Base-by-base conservation (phyloP, 1,140 invertebrate species). In the Habropoda laboriosa region DNA sequence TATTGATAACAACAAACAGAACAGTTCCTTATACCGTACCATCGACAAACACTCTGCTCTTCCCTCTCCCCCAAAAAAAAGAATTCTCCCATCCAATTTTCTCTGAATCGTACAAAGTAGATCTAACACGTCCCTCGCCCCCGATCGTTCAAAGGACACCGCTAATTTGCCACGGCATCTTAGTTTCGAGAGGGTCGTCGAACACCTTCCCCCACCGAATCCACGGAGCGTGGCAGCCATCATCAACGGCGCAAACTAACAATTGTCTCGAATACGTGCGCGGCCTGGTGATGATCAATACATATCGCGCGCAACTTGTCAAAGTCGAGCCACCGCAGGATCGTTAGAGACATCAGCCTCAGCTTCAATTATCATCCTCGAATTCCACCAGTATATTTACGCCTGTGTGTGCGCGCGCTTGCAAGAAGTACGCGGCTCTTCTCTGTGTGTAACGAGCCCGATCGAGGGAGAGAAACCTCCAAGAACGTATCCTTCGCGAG, bases 351-450 rank as follows among this genome's bases (percentile, higher is more conserved):
- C 76, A 79, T 72, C 58, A 30, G 67, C 47, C 40, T 53, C 47
- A 18, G 68, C 57, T 73, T 73, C 70, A 63, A 79, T 79, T 73
- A 79, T 73, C 61, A 79, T 73, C 68, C 68, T 73, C 77, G 32
- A 79, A 79, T 79, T 79, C 47, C 70, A 30, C 40, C 21, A 60
- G 2, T n/a, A n/a, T n/a, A n/a, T n/a, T n/a, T n/a, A n/a, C n/a
- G n/a, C n/a, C n/a, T n/a, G n/a, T 32, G 38, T 63, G 47, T 32
- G 49, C 27, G 53, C 16, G 38, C 3, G 16, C 21, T 10, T n/a
- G 51, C 64, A 68, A 68, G 64, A 68, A 51, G 21, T 8, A 27
- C 21, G 18, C 38, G 66, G 32, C 5, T 16, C 12, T 6, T 38
- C n/a, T 38, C 45, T 35, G 21, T n/a, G 16, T 38, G 58, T 79